Base-by-base conservation (phyloP, 2,888 invertebrate genomes). In the Lochmaea capreae region DNA sequence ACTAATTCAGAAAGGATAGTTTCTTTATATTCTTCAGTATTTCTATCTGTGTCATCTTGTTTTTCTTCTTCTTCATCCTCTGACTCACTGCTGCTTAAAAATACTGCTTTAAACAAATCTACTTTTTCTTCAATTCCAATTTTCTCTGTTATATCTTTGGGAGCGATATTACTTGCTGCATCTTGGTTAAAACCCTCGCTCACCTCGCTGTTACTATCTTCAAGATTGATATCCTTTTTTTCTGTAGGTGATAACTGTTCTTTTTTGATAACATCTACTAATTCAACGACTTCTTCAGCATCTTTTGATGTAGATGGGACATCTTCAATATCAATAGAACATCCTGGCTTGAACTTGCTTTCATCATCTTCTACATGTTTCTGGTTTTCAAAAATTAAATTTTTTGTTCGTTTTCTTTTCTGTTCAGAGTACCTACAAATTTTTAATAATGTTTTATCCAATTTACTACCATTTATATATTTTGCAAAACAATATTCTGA, bases 91-190 rank as follows among this genome's bases (percentile, higher is more conserved):
- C 95, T 94, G 81, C 93, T 93, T 39, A 94, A 89, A 84, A 98
- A 98, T 81, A 98, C 95, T 0, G 96, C 93, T 86, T 95, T 95
- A 83, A 96, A 98, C 4, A 98, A 88, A 86, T 97, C 97, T 74
- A 90, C 89, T 80, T 92, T 92, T 65, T 92, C 82, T 18, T 84
- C 84, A 33, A 87, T 79, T 61, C 86, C 83, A 8, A 87, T 80
- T 80, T 82, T 84, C 65, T 86, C 86, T 3, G 85, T 86, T 57
- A 84, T 79, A 78, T 87, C 85, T 75, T 79, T 79, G 18, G 74
- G 65, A 59, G 65, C 58, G 43, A 52, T 62, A 43, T 77, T 75
- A 12, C 71, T 58, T 65, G 71, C 71, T 43, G 71, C 62, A 39
- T 69, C 72, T 72, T 63, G 57, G 16, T 39, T 42, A 65, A 14